Percentiles rank a stretch among this genome's conserved stretches.
These are phyloP conservation scores for Lamellibrachia columna DNA, from an alignment of 2,888 invertebrate genomes.

Conservation along the genomic window DNA sequence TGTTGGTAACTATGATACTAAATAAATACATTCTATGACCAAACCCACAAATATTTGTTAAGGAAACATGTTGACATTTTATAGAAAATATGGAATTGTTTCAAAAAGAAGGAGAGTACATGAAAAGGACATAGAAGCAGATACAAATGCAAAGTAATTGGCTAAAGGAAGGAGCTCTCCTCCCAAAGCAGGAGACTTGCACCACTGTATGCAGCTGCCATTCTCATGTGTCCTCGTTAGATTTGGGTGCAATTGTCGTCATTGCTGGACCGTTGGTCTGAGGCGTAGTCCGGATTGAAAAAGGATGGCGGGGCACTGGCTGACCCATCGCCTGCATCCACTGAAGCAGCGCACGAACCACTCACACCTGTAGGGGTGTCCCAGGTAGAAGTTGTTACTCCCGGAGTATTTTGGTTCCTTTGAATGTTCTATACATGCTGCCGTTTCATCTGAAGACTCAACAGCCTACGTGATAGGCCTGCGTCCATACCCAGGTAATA, in stretches of 20 bases:
- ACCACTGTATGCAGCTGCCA: no score
- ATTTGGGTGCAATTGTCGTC: not conserved
- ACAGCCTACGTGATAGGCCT: not conserved
- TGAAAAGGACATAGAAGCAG: no score
- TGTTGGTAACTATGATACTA: no score
- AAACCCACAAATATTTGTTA: no score
- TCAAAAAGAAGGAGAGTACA: no score
- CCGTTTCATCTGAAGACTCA: not conserved
- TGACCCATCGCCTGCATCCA: not conserved
- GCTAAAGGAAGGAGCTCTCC: no score
- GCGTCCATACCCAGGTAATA: no score
- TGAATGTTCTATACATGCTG: not conserved
- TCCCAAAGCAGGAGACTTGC: no score
- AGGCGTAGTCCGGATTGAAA: not conserved
- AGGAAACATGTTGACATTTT: no score
- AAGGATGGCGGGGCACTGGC: not conserved
- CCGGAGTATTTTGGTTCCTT: not conserved
- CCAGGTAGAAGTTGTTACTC: not conserved
- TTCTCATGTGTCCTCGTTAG: not conserved
- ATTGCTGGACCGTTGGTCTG: not conserved
- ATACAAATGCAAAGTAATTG: no score
- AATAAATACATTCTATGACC: no score
- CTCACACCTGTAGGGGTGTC: not conserved
- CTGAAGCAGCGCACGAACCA: not conserved
- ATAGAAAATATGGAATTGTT: no score